Percentiles rank a stretch among this genome's conserved stretches.
Conservation (phyloP, 2,113 vertebrate species). For the Hymenochirus boettgeri region DNA sequence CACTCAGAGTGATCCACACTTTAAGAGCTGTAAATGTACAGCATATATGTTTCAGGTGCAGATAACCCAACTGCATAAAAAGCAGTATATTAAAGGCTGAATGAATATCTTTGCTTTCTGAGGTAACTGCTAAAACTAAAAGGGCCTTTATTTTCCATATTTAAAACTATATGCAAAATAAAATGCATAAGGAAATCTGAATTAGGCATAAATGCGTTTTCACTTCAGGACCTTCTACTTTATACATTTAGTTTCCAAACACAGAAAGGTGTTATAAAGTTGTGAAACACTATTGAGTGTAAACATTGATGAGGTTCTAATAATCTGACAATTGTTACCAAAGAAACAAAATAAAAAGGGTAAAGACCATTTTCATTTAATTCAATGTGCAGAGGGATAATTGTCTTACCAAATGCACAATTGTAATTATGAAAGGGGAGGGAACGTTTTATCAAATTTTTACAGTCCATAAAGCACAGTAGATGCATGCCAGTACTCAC, state of each 20-base stretch:
- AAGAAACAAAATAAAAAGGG: no score
- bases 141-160: conserved; percentile 11
- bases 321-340: conserved; percentile 2
- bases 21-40: neutral
- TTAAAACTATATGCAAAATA: conserved; percentile 23
- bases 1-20: neutral
- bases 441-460: no score
- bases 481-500: conserved; percentile 12
- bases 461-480: no score
- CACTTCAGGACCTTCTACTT: no score
- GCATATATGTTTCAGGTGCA: neutral
- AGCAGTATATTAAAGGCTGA: conserved; percentile 20
- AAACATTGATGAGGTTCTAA: conserved; percentile 17
- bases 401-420: no score
- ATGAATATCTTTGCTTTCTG: neutral
- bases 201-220: no score
- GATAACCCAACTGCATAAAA: neutral
- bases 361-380: conserved; percentile 1
- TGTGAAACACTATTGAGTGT: neutral
- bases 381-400: no score
- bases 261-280: neutral
- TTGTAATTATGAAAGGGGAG: no score
- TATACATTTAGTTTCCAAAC: neutral
- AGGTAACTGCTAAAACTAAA: neutral
- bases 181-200: conserved; percentile 11